Base-by-base conservation (phyloP, 2,888 invertebrate species). In the Tetragonisca angustula region DNA sequence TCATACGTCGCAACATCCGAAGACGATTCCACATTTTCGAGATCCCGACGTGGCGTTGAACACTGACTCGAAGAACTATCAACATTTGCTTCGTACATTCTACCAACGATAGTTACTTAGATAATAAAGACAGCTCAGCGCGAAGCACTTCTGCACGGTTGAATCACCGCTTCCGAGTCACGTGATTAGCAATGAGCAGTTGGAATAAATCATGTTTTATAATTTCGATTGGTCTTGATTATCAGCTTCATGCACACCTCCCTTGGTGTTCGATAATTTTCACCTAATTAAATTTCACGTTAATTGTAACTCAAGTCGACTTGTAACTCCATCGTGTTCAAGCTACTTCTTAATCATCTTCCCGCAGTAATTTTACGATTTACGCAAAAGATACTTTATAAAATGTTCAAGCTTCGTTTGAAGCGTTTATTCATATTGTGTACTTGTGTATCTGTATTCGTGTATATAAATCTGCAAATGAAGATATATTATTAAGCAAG, bases 131-230 rank as follows among this genome's bases (percentile, higher is more conserved):
- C 85, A 85, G 85, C 85, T 85, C 85, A 81, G 81, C 85, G 76
- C 81, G 81, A 79, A 65, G 79, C 56, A 81, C 78, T 79, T 79
- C 78, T 85, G 78, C 36, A 56, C 76, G 76, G 85, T 85, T 85
- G 85, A 85, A 85, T 85, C 85, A 85, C 85, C 85, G 85, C 74
- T 81, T 85, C 85, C 81, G 85, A 76, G 81, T 85, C 85, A 85
- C 85, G 85, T 85, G 85, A 81, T 85, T 79, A 73, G 73, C 69
- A 85, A 81, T 67, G 75, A 65, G 59, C 65, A 76, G 62, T 76
- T 71, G 85, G 69, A 76, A 78, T 73, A 81, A 81, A 78, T 85
- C 81, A 73, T 69, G 78, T 73, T 69, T 81, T 69, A 78, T 78
- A 73, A 85, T 81, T 85, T 80, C 77, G 72, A 81, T 68, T 71